Conservation (phyloP, 1,140 invertebrate genomes). For the Gryllus bimaculatus region DNA sequence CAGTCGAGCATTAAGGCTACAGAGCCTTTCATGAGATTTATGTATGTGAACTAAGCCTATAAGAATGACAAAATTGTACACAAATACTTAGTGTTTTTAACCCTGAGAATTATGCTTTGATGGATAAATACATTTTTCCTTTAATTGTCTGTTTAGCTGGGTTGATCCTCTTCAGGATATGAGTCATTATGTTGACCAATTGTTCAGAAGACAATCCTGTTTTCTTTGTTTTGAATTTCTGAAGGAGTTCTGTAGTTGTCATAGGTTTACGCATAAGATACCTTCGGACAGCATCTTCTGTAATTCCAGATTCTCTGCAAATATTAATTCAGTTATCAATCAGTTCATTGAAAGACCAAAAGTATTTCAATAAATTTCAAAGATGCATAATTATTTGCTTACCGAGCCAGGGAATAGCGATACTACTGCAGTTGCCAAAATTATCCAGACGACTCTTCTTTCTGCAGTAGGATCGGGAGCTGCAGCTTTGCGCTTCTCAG, state of each 20-base stretch:
- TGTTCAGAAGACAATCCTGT: conserved; percentile 83
- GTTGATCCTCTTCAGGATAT: conserved; percentile 90
- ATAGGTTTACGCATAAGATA: conserved; percentile 94
- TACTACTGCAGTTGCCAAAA: conserved; percentile 20
- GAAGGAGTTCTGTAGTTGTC: conserved; percentile 87
- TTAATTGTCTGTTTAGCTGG: conserved; percentile 87
- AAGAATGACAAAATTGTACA: too few species aligned
- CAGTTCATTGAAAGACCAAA: not conserved
- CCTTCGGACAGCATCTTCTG: conserved; percentile 87
- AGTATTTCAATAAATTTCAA: not conserved
- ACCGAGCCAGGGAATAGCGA: conserved; percentile 3
- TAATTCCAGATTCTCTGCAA: conserved; percentile 66
- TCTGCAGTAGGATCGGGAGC: conserved; percentile 18
- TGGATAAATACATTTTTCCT: conserved; percentile 88
- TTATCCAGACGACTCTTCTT: conserved; percentile 24
- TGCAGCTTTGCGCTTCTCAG: conserved; percentile 29
- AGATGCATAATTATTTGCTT: not conserved
- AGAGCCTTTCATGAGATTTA: too few species aligned
- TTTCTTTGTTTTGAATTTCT: conserved; percentile 92
- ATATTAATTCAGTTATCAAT: not conserved
- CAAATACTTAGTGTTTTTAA: too few species aligned
- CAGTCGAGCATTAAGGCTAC: too few species aligned
- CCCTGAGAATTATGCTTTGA: conserved; percentile 31
- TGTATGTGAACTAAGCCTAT: too few species aligned
- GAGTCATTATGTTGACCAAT: conserved; percentile 84